Base-by-base conservation (phyloP, 2,113 vertebrate species). In the Megaceryle maxima region DNA sequence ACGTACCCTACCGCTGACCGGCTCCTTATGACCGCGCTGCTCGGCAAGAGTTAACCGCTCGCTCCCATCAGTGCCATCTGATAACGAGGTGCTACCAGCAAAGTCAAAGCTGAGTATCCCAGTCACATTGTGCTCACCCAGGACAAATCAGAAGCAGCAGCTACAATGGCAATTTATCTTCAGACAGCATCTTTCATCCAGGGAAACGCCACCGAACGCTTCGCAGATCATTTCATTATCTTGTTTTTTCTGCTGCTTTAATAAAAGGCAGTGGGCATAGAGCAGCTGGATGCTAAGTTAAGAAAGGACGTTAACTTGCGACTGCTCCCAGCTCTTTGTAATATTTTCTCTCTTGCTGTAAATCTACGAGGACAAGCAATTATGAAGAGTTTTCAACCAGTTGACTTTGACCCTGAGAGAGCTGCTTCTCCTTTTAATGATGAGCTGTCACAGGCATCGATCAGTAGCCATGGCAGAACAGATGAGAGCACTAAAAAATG, bases 401-500 rank as follows among this genome's bases (percentile, higher is more conserved):
- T 8, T 62, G 56, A 28, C 63, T 83, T 83, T 68, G 94, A 46
- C 74, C 83, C 74, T 13, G 68, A 74, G 68, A 35, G 76, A 95
- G 46, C 85, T 83, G 77, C 79, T 59, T 84, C 76, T 68, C 68
- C 90, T 94, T 67, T 72, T 92, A 74, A 88, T 69, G 95, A 72
- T 55, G 83, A 96, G 91, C 93, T 96, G 91, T 90, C 85, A 70
- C 35, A 67, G 85, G 81, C 85, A 74, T 79, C 7, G 22, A 94
- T 81, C 76, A 70, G 94, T 81, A 87, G 87, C 88, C 21, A n/a
- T 33, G 83, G 73, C 87, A 94, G 74, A 94, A 41, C 70, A 92
- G 87, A 86, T 84, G 51, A 76, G 62, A 96, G 81, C 33, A 22
- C 72, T 46, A 37, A 59, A 69, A 92, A 72, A 48, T 63, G 92